A percentile compares a stretch with the other conserved stretches of the same genome.
These are phyloP conservation scores for Leptodactylus fallax DNA, from an alignment of 2,797 vertebrate genomes.

Conservation along the genomic window DNA sequence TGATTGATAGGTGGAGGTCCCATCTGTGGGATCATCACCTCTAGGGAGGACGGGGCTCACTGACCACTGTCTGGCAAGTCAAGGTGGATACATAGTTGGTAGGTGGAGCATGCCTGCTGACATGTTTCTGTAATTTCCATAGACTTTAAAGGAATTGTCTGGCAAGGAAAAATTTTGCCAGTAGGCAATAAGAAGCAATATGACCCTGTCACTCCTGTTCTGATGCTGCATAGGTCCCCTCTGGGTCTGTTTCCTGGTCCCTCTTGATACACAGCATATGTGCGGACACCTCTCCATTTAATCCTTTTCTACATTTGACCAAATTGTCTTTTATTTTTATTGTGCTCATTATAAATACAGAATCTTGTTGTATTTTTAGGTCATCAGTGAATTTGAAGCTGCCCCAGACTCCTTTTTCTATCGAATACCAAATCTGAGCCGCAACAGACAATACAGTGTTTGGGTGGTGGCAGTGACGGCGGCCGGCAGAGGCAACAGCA, in stretches of 20 bases:
- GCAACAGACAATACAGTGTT: conserved; percentile 94
- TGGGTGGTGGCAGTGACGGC: conserved; percentile 98
- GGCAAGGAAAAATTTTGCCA: no score
- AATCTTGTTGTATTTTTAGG: conserved; percentile 78
- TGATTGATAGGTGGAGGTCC: no score
- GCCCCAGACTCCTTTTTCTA: conserved; percentile 94
- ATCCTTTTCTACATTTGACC: not conserved
- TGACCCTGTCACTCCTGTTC: no score
- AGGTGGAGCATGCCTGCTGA: no score
- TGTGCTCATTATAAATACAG: not conserved
- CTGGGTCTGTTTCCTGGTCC: no score
- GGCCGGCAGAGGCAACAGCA: conserved; percentile 94
- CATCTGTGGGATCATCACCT: no score
- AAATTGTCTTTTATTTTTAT: not conserved
- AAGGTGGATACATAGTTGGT: not conserved
- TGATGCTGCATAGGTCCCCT: no score
- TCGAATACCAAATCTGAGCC: conserved; percentile 91
- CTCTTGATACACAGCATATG: not conserved
- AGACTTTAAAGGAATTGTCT: no score
- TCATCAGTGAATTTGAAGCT: conserved; percentile 98
- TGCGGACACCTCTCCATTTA: not conserved
- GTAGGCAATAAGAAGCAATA: no score
- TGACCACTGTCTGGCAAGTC: not conserved
- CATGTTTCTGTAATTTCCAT: no score
- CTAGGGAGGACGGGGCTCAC: not conserved